Evolutionary conservation across 2,888 invertebrate species (phyloP), one percentile per base, ranked within the genome.

Genomic region (Acanthacorydalis orientalis): DNA sequence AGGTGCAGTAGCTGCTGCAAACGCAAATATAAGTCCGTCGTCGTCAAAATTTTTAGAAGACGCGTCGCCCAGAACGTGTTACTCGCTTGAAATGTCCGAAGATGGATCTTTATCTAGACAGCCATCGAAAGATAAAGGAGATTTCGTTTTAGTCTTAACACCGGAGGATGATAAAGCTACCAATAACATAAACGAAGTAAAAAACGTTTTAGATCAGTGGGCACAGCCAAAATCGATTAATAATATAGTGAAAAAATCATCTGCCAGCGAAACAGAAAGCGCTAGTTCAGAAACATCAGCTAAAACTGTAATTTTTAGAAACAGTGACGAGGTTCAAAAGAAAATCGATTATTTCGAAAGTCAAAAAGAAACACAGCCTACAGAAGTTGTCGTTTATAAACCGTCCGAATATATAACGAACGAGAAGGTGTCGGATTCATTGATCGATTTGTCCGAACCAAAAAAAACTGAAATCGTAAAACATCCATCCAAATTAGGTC

Each of bases 261-360:
- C 77, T 2, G 69, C 72, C 31, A 78, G 77, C 58, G 82, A 81
- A 65, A 77, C 78, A 1, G 83, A 83, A 60, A 82, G 81, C 46
- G 77, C 73, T 1, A 80, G 81, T 58, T 83, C 83, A 0, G 83
- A 83, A 56, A 72, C 78, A 41, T 83, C 83, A 1, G 75, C 75
- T 42, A 76, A 70, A 62, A 83, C 83, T 1, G 80, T 80, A 1
- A 77, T 83, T 47, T 74, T 71, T 53, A 42, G 16, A 16, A 68
- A 70, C 2, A 74, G 73, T 51, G 77, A 79, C 49, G 77, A 77
- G 53, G 77, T 84, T 1, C 73, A 77, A 48, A 77, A 77, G 56
- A 87, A 82, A 63, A 80, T 88, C 1, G 79, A 83, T 60, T 87
- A 83, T 64, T 88, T 86, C 59, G 87, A 88, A 63, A 78, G 77